phyloP scores from a whole-genome alignment of 2,113 vertebrate species.

The Carassius auratus region DNA sequence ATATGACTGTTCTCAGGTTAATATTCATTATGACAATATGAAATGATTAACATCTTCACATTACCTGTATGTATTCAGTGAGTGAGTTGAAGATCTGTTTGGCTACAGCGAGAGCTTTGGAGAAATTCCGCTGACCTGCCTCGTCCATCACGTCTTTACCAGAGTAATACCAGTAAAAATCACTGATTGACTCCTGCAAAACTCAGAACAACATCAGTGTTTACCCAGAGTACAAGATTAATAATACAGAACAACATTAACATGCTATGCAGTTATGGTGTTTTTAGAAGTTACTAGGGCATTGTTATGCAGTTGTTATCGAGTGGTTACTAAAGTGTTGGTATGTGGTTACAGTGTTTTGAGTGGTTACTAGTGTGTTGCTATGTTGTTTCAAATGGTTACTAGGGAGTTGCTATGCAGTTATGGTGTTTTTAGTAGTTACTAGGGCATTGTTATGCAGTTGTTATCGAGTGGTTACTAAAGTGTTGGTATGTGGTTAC shows the following conservation, averaged over 20 bases:
- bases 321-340: too few species aligned
- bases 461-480: too few species aligned
- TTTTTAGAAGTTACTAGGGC: too few species aligned
- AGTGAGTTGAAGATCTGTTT: slow-evolving; percentile 99
- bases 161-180: slow-evolving; percentile 99
- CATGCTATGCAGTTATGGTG: too few species aligned
- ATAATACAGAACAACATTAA: not conserved
- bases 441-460: too few species aligned
- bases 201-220: slow-evolving; percentile 17
- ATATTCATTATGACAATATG: too few species aligned
- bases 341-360: not conserved
- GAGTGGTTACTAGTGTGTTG: not conserved
- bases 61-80: slow-evolving; percentile 98
- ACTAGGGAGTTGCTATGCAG: not conserved
- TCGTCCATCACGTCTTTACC: slow-evolving; percentile 96
- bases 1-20: not conserved
- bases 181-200: slow-evolving; percentile 94
- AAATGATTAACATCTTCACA: not conserved
- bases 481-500: too few species aligned
- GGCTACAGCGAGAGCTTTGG: slow-evolving; percentile 92
- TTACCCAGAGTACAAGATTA: too few species aligned
- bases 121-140: slow-evolving; percentile 95
- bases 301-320: too few species aligned
- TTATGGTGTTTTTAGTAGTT: too few species aligned
- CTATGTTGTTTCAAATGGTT: not conserved